Conservation (phyloP, 2,888 invertebrate genomes). For the Leptopterna dolabrata region DNA sequence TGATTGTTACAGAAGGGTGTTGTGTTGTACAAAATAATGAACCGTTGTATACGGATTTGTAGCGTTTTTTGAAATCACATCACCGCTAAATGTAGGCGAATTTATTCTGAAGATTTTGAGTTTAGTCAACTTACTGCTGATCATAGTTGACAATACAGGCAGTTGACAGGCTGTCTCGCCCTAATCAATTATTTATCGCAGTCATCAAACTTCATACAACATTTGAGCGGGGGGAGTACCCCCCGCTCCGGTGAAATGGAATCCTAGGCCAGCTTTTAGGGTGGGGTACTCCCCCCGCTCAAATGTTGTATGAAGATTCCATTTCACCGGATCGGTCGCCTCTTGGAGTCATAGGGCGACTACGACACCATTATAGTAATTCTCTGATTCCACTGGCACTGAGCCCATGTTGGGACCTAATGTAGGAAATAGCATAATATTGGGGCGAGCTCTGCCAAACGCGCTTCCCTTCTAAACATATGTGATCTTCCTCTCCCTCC, state of each 20-base stretch:
- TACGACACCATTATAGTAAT: neutral
- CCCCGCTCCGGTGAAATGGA: too few species aligned
- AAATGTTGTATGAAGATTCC: neutral
- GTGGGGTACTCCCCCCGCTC: neutral
- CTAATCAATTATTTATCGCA: too few species aligned
- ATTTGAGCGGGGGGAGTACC: neutral
- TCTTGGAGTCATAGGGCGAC: neutral
- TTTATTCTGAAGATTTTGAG: too few species aligned
- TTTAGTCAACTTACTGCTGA: too few species aligned
- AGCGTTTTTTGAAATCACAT: too few species aligned
- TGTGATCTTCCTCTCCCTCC: neutral
- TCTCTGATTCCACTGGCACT: neutral
- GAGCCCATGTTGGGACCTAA: neutral
- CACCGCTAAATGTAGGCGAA: too few species aligned
- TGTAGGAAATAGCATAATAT: neutral
- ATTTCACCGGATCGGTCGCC: neutral
- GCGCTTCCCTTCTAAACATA: neutral
- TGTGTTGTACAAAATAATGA: too few species aligned
- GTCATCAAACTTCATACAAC: neutral
- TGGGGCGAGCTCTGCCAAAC: neutral
- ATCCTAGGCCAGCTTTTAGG: too few species aligned
- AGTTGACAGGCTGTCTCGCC: too few species aligned
- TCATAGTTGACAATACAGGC: too few species aligned
- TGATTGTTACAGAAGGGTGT: too few species aligned
- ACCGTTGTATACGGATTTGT: too few species aligned